Evolutionary conservation across 1,140 invertebrate species (phyloP).

Genomic region (Drusus annulatus): DNA sequence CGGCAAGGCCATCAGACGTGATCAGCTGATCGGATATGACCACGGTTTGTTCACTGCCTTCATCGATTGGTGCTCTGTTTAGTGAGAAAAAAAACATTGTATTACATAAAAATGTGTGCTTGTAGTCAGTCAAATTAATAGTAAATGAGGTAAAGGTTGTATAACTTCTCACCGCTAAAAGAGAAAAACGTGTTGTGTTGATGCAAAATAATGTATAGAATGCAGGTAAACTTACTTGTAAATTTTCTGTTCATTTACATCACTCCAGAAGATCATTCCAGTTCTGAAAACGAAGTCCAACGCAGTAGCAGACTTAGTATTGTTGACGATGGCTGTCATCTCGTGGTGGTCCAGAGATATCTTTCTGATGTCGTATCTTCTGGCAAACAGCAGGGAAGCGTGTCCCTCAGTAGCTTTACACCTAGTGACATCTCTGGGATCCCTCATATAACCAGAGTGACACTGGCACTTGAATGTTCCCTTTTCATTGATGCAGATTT

Average conservation of each 20-base stretch:
- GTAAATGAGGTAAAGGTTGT: too few relatives aligned
- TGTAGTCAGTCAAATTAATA: too few relatives aligned
- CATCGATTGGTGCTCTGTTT: slow-evolving; percentile 88
- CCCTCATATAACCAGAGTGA: slow-evolving; percentile 86
- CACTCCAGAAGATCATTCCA: slow-evolving; percentile 96
- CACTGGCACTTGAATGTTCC: slow-evolving; percentile 96
- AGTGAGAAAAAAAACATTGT: slow-evolving; percentile 38
- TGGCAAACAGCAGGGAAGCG: slow-evolving; percentile 86
- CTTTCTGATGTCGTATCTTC: slow-evolving; percentile 90
- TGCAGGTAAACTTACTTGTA: slow-evolving; percentile 78
- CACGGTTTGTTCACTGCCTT: slow-evolving; percentile 86
- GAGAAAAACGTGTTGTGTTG: too few relatives aligned
- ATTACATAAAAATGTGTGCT: too few relatives aligned
- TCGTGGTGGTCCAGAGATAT: slow-evolving; percentile 91
- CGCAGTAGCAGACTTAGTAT: slow-evolving; percentile 88
- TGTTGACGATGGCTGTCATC: slow-evolving; percentile 91
- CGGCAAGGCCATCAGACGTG: slow-evolving; percentile 93
- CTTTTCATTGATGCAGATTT: slow-evolving; percentile 92
- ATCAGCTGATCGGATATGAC: slow-evolving; percentile 88
- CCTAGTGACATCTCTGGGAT: slow-evolving; percentile 84
- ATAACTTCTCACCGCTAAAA: too few relatives aligned
- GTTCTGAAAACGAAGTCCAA: slow-evolving; percentile 92
- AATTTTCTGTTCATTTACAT: slow-evolving; percentile 90
- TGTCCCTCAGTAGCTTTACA: slow-evolving; percentile 93
- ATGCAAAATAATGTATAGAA: too few relatives aligned